phyloP scores from a whole-genome alignment of 2,888 invertebrate species.

The Ormyrus nitidulus region DNA sequence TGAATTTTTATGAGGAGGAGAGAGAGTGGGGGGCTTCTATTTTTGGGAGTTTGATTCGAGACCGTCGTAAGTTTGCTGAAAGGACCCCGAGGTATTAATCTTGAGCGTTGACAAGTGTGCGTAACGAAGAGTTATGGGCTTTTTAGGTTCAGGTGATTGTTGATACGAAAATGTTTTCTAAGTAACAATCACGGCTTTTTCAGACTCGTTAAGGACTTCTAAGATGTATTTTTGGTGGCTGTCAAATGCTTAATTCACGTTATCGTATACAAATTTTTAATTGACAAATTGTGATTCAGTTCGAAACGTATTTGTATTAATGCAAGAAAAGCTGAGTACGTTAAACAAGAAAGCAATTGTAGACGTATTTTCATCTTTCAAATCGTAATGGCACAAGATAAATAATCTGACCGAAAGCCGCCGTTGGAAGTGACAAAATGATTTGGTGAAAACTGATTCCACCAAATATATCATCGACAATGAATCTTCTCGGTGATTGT shows the following conservation, averaged over 20 bases:
- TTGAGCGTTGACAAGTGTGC: slow-evolving; percentile 21
- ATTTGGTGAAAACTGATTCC: slow-evolving; percentile 24
- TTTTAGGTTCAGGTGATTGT: slow-evolving; percentile 10
- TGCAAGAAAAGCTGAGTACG: no score
- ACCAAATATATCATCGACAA: slow-evolving; percentile 21
- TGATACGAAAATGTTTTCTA: slow-evolving; percentile 20
- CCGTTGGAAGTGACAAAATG: slow-evolving; percentile 8
- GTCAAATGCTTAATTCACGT: no score
- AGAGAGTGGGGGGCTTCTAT: not conserved
- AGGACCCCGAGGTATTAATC: slow-evolving; percentile 29
- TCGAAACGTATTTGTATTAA: no score
- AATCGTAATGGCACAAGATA: no score
- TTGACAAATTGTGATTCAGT: no score
- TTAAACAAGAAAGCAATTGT: no score
- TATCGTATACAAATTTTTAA: no score
- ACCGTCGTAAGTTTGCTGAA: not conserved
- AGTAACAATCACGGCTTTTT: slow-evolving; percentile 9
- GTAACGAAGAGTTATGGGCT: slow-evolving; percentile 51
- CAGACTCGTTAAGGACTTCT: slow-evolving; percentile 12
- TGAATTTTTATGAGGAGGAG: slow-evolving; percentile 34
- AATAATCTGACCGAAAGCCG: not conserved
- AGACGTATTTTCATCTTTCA: no score
- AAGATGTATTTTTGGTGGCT: not conserved
- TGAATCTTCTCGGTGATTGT: slow-evolving; percentile 33
- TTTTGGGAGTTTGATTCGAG: not conserved